Evolutionary conservation across 1,140 invertebrate species (phyloP), one percentile per base, ranked within the genome.

Genomic region (Sitophilus oryzae): DNA sequence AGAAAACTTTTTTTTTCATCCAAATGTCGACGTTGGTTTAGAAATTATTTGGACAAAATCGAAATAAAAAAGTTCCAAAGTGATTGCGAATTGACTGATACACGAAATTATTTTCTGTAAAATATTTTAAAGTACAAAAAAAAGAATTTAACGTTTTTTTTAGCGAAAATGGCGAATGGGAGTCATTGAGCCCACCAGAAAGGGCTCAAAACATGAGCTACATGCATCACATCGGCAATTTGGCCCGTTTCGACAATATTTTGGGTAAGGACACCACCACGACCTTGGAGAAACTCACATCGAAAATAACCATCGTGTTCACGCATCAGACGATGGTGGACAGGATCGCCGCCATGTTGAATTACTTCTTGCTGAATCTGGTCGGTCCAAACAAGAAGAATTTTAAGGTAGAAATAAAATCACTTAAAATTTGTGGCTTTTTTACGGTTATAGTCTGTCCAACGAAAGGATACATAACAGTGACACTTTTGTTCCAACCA

Each of bases 221-320:
- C 66, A 77, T 94, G 37, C 78, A 85, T 3, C 89, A 93, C 64
- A 81, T 86, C 37, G 88, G 88, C 15, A 87, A 85, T 78, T 74
- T 93, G 59, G 92, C 94, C 0, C 81, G 82, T 53, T 96, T 94
- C 73, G 89, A 96, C 73, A 97, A 97, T 73, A 88, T 96, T 49
- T 80, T 97, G 50, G 92, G 91, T 0, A 82, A 82, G 40, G 85
- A 93, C 68, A 97, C 94, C 0, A 93, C 95, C 52, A 81, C 84
- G 25, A 85, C 89, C 4, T 77, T 97, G 1, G 86, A 88, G 60
- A 82, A 89, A 61, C 71, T 96, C 19, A 93, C 92, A 1, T 82
- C 82, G 5, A 82, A 90, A 67, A 93, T 95, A 45, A 85, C 83
- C 46, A 84, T 84, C 2, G 89, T 96, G 18, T 95, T 96, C 74